Conservation (phyloP, 2,888 invertebrate genomes). For the Hylaea fasciaria region DNA sequence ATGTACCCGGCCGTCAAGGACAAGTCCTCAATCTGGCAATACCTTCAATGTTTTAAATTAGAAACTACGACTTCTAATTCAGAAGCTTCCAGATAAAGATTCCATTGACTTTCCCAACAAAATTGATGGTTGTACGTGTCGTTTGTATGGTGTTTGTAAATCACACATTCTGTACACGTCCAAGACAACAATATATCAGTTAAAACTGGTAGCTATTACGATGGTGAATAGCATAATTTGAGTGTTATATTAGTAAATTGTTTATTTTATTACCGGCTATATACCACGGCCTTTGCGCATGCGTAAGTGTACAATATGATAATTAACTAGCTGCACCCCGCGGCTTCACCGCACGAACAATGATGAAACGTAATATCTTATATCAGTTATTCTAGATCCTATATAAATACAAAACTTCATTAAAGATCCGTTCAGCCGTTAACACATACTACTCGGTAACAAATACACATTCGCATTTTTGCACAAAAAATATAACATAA, state of each 20-base stretch:
- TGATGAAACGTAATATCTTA: no score
- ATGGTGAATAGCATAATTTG: constrained; percentile 51
- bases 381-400: no score
- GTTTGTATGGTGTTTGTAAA: constrained; percentile 53
- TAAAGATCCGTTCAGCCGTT: no score
- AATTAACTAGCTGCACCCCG: no score
- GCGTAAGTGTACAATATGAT: no score
- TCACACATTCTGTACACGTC: constrained; percentile 50
- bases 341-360: no score
- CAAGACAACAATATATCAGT: constrained; percentile 56
- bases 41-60: neutral
- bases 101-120: constrained; percentile 49
- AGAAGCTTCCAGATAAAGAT: constrained; percentile 19
- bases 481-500: no score
- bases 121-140: constrained; percentile 43
- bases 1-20: no score
- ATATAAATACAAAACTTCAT: no score
- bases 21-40: neutral
- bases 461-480: no score
- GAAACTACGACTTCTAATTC: constrained; percentile 5
- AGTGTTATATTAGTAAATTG: constrained; percentile 35
- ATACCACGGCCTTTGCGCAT: constrained; percentile 1
- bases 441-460: no score
- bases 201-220: constrained; percentile 64
- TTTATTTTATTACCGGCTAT: constrained; percentile 24